Base-by-base conservation (phyloP, 2,113 vertebrate genomes). In the Phodopus roborovskii region DNA sequence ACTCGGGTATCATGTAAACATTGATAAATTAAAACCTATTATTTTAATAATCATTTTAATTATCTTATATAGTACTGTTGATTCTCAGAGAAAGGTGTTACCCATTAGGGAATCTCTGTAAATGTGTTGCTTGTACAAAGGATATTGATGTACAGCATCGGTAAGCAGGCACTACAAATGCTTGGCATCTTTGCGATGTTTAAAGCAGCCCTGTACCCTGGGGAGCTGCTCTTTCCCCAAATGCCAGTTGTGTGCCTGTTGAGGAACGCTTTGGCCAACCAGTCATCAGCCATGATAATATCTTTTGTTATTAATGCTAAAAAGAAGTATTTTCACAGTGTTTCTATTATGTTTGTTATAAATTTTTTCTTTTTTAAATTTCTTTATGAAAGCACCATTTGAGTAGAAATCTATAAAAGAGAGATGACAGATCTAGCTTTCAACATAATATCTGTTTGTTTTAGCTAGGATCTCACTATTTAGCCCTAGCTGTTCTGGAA, bases 381-480 rank as follows among this genome's bases (percentile, higher is more conserved):
- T 94, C 71, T 79, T 48, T 12, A 28, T 70, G 4, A 53, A 93
- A 95, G 13, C 9, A 90, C 79, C 56, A 73, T 45, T 94, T 60
- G 2, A 94, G 74, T 53, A 95, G 50, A 92, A 58, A 81, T 6
- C 77, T 92, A 48, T 16, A 91, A 90, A 60, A 82, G 26, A 70
- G 24, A 66, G 13, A 77, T 45, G 22, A 15, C 45, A 33, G n/a
- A 36, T 64, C 17, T 91, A 91, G 17, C 22, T 88, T 97, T 92
- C 91, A 95, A 74, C 53, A 88, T 66, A 8, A 62, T 77, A 88
- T 92, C 48, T 91, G 8, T 82, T 81, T 82, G 53, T 82, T 26
- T 39, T 60, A 36, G 6, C n/a, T 3, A 60, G 20, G 3, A 36
- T 58, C 36, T 82, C 56, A 58, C 36, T 39, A 39, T 16, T 78